A percentile compares a stretch with the other conserved stretches of the same genome.
phyloP scores from a whole-genome alignment of 2,113 vertebrate genomes.

The Callocephalon fimbriatum region DNA sequence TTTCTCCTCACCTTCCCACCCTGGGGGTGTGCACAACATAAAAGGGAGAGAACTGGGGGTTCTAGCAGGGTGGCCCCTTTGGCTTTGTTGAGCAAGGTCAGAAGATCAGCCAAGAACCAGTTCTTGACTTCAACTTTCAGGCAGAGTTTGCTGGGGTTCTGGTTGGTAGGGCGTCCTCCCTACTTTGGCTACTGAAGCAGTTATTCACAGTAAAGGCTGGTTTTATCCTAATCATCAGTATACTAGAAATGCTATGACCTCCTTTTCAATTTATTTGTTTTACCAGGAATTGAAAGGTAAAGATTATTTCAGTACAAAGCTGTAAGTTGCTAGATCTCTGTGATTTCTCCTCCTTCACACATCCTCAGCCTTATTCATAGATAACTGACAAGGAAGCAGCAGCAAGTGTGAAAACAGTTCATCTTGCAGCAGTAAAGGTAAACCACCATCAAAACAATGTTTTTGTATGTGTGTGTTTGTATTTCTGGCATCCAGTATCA shows the following conservation, averaged over 20 bases:
- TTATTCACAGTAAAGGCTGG: background rate
- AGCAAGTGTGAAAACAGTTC: background rate
- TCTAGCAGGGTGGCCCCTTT: background rate
- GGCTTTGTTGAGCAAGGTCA: background rate
- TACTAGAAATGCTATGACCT: background rate
- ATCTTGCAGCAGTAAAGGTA: background rate
- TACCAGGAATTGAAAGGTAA: background rate
- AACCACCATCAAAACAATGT: background rate
- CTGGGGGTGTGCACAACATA: background rate
- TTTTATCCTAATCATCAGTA: background rate
- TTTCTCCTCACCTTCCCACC: background rate
- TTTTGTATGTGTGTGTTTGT: background rate
- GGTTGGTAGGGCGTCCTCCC: background rate
- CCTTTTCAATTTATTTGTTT: background rate
- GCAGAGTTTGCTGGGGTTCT: background rate
- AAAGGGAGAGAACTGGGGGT: background rate
- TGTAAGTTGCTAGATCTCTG: background rate
- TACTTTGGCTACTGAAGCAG: background rate
- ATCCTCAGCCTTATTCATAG: background rate
- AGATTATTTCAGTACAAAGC: background rate
- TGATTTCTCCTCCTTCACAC: background rate
- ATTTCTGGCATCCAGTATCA: background rate
- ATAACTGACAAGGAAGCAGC: background rate
- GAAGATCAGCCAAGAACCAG: background rate
- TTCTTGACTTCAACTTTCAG: background rate